Conservation (phyloP, 1,140 invertebrate genomes). For the Latrodectus geometricus region DNA sequence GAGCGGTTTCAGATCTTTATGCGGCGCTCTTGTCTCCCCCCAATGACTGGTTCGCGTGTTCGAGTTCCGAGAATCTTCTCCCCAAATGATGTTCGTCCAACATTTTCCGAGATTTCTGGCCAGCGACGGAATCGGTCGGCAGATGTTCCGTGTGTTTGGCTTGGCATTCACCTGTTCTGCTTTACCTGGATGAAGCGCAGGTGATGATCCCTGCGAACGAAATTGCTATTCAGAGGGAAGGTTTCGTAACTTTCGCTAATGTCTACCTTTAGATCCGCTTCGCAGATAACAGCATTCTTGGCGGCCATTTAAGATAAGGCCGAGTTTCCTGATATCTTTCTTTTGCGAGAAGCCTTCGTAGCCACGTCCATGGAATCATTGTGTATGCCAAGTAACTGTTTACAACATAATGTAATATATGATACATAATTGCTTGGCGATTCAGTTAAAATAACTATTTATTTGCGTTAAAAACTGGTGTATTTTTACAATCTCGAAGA, state of each 20-base stretch:
- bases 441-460: no score
- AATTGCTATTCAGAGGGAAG: background rate
- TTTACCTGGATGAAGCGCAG: background rate
- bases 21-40: background rate
- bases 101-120: background rate
- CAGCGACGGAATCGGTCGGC: background rate
- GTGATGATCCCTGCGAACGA: background rate
- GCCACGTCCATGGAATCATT: no score
- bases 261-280: background rate
- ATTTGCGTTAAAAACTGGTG: no score
- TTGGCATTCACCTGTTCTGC: background rate
- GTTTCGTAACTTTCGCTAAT: background rate
- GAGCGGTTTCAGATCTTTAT: background rate
- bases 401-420: no score
- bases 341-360: no score
- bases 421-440: no score
- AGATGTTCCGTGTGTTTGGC: background rate
- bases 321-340: no score
- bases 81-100: background rate
- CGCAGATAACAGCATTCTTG: background rate
- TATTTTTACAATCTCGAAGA: no score
- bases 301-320: no score
- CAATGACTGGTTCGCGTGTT: slow-evolving; percentile 13
- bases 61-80: background rate
- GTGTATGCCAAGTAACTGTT: no score